Evolutionary conservation across 2,797 vertebrate genomes (phyloP), one percentile per base, ranked within the genome.

Genomic region (Esox lucius): DNA sequence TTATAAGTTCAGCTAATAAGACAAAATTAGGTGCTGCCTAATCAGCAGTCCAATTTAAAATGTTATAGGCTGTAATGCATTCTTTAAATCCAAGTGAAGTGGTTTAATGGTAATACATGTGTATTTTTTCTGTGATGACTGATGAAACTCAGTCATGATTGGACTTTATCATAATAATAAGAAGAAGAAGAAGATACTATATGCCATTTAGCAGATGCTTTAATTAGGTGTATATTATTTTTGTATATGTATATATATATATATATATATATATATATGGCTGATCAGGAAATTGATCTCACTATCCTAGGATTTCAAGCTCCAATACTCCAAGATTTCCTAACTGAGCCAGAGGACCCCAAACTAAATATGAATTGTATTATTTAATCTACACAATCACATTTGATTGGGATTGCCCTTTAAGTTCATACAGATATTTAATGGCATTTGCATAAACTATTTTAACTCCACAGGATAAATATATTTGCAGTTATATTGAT

Each of bases 51-150:
- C 72, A 56, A 51, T 75, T 4, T n/a, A 56, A n/a, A n/a, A 56
- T 56, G 7, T 39, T 39, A 39, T 39, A 39, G 35, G 35, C 53
- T n/a, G 53, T 56, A 56, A 56, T 56, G 53, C 53, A 2, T 22
- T 80, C 69, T 75, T 72, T 31, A 62, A 28, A 66, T 75, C 53
- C 28, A 75, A 68, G n/a, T 67, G 35, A 77, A 80, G 74, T 74
- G 78, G 75, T 81, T 80, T 76, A 56, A 56, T n/a, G 70, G 65
- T 62, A 73, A 65, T 59, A n/a, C 13, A 17, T 71, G 72, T 71
- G 56, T 42, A 67, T 68, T 69, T 70, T 35, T 33, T 78, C 68
- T 71, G 59, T 24, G 67, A 24, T 67, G 46, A 49, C 26, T 71
- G 59, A 46, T 48, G 24, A 70, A 24, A 28, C 46, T 56, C 53